phyloP scores from a whole-genome alignment of 2,888 invertebrate species.

The Dorcus parallelipipedus region DNA sequence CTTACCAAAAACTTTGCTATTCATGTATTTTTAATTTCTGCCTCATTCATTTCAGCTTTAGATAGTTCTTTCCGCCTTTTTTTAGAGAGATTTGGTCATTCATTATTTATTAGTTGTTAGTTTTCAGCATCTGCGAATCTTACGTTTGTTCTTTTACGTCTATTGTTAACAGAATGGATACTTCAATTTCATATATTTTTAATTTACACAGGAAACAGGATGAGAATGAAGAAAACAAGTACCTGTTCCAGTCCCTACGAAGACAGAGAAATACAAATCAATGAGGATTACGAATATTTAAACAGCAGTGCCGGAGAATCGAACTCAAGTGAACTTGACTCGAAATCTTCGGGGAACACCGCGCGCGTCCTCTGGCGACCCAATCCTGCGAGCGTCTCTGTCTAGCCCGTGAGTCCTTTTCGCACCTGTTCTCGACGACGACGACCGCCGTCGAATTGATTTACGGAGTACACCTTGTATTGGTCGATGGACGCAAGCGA shows the following conservation, averaged over 20 bases:
- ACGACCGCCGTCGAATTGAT: conserved; percentile 36
- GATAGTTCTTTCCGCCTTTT: too few species aligned
- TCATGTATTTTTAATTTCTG: too few species aligned
- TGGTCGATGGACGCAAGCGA: conserved; percentile 37
- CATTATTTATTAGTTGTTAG: too few species aligned
- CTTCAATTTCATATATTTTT: too few species aligned
- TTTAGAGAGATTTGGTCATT: too few species aligned
- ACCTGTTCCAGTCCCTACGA: background rate
- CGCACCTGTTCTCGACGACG: conserved; percentile 4
- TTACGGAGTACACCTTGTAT: conserved; percentile 35
- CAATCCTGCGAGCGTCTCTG: conserved; percentile 6
- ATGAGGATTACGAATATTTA: conserved; percentile 42
- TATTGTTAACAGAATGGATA: too few species aligned
- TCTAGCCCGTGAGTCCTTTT: conserved; percentile 1
- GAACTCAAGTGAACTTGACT: conserved; percentile 43
- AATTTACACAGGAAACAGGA: too few species aligned
- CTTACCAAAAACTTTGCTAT: too few species aligned
- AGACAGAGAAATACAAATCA: conserved; percentile 32
- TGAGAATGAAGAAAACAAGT: background rate
- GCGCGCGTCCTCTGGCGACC: too few species aligned
- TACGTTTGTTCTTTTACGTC: too few species aligned
- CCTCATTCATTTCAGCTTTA: too few species aligned
- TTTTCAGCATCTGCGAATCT: background rate
- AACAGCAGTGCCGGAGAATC: conserved; percentile 34
- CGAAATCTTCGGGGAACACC: conserved; percentile 29